Percentiles rank a stretch among this genome's conserved stretches.
phyloP scores from a whole-genome alignment of 2,797 vertebrate species.

The Coregonus ussuriensis region DNA sequence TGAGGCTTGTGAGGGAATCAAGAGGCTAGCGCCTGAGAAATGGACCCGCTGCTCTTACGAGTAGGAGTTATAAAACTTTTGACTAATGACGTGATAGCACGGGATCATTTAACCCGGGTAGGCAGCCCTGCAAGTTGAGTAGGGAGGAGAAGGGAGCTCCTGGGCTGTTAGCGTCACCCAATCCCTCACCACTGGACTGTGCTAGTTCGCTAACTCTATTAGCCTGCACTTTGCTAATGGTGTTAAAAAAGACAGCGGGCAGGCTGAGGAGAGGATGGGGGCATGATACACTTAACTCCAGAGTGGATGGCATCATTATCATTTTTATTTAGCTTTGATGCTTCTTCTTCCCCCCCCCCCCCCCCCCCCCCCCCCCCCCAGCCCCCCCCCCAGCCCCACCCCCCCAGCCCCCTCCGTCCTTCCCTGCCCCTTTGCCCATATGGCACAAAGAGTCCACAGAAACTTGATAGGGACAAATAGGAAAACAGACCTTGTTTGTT shows the following conservation, averaged over 20 bases:
- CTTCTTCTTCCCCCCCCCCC: too few species aligned
- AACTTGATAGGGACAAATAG: constrained; percentile 24
- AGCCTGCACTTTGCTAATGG: constrained; percentile 79
- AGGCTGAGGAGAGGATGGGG: constrained; percentile 49
- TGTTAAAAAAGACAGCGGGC: constrained; percentile 68
- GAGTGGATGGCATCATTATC: constrained; percentile 58
- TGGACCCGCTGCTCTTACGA: neutral
- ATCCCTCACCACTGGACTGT: constrained; percentile 46
- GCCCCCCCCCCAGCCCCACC: neutral
- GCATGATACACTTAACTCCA: constrained; percentile 61
- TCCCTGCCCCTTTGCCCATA: constrained; percentile 32
- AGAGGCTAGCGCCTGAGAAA: neutral
- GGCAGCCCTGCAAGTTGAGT: neutral
- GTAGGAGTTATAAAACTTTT: constrained; percentile 1
- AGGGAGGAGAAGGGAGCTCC: constrained; percentile 33
- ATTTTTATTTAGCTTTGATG: constrained; percentile 50
- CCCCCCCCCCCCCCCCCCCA: too few species aligned
- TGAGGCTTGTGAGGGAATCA: neutral
- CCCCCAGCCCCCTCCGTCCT: neutral
- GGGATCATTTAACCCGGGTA: constrained; percentile 1
- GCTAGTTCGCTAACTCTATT: constrained; percentile 65
- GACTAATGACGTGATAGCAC: constrained; percentile 7
- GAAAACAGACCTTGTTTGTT: constrained; percentile 37
- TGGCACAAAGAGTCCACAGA: constrained; percentile 19
- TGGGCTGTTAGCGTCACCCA: constrained; percentile 54